Percentiles rank a stretch among this genome's conserved stretches.
Evolutionary conservation across 2,888 invertebrate species (phyloP).

Genomic region (Toxonevra muliebris): DNA sequence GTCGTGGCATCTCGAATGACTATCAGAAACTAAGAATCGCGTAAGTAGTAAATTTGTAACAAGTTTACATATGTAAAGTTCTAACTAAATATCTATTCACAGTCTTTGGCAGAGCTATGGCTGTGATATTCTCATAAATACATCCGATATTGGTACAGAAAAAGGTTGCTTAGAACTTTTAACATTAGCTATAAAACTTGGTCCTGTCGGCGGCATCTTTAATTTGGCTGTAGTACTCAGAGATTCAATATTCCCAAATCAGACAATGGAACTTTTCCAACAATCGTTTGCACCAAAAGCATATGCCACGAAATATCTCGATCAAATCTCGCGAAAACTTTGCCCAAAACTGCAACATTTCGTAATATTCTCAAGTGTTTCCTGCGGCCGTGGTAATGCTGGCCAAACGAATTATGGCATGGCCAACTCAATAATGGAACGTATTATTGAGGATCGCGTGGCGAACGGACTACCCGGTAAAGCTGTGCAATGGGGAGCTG

Average conservation of each 20-base stretch:
- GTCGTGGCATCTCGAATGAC: conserved; percentile 81
- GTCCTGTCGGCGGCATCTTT: conserved; percentile 84
- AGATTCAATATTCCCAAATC: conserved; percentile 81
- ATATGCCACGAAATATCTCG: conserved; percentile 77
- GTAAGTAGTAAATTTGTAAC: conserved; percentile 58
- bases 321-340: conserved; percentile 70
- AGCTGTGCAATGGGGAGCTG: conserved; percentile 90
- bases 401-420: conserved; percentile 86
- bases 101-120: conserved; percentile 77
- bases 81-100: conserved; percentile 17
- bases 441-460: conserved; percentile 79
- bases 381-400: conserved; percentile 87
- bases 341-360: conserved; percentile 74
- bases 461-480: conserved; percentile 76
- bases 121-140: conserved; percentile 73
- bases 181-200: conserved; percentile 71
- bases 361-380: conserved; percentile 88
- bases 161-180: conserved; percentile 77
- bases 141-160: conserved; percentile 72
- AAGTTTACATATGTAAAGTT: too few species aligned
- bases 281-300: conserved; percentile 81
- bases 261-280: conserved; percentile 74
- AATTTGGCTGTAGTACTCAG: conserved; percentile 85
- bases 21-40: conserved; percentile 81
- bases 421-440: conserved; percentile 89